These are phyloP conservation scores for Gadopsis bispinosus DNA, from an alignment of 2,797 vertebrate genomes.

Conservation along the genomic window DNA sequence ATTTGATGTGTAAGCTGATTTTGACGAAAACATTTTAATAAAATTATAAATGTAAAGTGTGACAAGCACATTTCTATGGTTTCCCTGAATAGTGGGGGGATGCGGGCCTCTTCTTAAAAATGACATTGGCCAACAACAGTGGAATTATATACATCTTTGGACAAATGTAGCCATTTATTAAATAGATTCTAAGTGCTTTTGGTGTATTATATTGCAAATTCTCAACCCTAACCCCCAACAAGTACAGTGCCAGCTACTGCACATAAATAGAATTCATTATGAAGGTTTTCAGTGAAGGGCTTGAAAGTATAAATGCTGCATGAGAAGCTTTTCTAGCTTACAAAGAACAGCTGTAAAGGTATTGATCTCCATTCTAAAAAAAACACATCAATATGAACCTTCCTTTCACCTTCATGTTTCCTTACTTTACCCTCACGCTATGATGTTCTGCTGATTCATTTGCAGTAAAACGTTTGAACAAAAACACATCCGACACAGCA, in stretches of 20 bases:
- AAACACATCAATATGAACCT: neutral
- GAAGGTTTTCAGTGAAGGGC: neutral
- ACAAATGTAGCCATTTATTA: neutral
- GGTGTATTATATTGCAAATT: neutral
- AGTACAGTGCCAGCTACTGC: neutral
- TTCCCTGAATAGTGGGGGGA: no score
- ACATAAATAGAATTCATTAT: neutral
- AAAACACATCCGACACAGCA: neutral
- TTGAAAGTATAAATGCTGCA: neutral
- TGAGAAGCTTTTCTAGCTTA: neutral
- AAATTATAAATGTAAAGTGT: conserved; percentile 8
- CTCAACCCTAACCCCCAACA: neutral
- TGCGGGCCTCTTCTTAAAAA: neutral
- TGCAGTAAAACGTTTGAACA: neutral
- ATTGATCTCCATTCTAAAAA: neutral
- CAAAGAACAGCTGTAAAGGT: neutral
- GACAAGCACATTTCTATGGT: neutral
- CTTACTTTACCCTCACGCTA: neutral
- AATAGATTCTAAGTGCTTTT: neutral
- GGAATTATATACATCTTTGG: neutral
- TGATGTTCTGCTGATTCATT: conserved; percentile 1
- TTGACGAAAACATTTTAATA: neutral
- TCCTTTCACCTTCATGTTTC: conserved; percentile 32
- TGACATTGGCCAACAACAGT: neutral
- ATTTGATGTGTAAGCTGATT: conserved; percentile 32